These are phyloP conservation scores for Microtus pennsylvanicus DNA, from an alignment of 2,113 vertebrate species.

Conservation along the genomic window DNA sequence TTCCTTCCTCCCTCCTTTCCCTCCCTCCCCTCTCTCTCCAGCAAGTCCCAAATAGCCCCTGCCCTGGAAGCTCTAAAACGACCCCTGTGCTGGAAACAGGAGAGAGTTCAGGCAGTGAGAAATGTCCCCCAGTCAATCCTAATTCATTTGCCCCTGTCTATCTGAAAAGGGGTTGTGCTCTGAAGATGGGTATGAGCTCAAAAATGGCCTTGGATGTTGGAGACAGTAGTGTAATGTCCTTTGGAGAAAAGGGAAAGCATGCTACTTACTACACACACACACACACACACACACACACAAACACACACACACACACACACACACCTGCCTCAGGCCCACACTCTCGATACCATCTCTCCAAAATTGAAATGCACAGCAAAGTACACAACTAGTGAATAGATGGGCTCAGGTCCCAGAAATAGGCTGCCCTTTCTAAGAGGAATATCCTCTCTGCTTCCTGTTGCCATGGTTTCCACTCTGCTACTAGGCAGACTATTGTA, in stretches of 20 bases:
- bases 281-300: background rate
- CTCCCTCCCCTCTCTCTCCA: background rate
- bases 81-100: background rate
- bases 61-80: background rate
- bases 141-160: background rate
- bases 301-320: background rate
- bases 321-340: background rate
- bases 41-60: no score
- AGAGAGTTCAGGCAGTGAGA: background rate
- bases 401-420: constrained; percentile 72
- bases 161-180: background rate
- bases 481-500: constrained; percentile 65
- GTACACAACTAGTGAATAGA: constrained; percentile 72
- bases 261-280: background rate
- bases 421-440: constrained; percentile 73
- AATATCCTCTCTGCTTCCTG: constrained; percentile 73
- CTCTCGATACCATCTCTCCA: constrained; percentile 23
- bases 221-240: background rate
- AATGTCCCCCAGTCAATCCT: background rate
- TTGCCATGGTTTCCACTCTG: constrained; percentile 83
- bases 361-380: constrained; percentile 77
- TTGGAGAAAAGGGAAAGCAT: background rate
- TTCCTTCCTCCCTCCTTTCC: background rate
- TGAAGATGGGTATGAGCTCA: background rate
- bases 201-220: background rate